Percentiles rank a stretch among this genome's conserved stretches.
phyloP scores from a whole-genome alignment of 2,797 vertebrate genomes.

The Cuniculus paca region DNA sequence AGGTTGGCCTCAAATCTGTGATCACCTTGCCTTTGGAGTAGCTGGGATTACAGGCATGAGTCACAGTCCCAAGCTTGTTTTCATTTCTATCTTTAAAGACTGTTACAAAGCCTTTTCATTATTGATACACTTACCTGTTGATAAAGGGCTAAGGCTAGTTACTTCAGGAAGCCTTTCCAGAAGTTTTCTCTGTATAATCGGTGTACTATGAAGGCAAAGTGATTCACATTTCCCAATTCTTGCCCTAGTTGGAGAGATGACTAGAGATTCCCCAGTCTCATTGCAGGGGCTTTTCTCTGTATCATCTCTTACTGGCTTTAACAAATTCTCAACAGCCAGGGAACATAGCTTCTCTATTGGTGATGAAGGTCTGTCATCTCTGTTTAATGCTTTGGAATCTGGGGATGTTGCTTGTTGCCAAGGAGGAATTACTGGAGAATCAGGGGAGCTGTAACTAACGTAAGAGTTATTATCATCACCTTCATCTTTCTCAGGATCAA shows the following conservation, averaged over 20 bases:
- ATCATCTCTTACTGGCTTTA: constrained; percentile 82
- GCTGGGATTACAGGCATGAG: too few relatives aligned
- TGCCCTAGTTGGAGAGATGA: constrained; percentile 81
- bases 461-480: constrained; percentile 86
- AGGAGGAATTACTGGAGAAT: constrained; percentile 92
- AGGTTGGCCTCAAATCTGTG: neutral
- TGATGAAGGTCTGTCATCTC: constrained; percentile 82
- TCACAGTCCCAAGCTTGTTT: neutral
- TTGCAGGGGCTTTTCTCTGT: constrained; percentile 64
- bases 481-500: constrained; percentile 81
- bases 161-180: constrained; percentile 87
- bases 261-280: constrained; percentile 82
- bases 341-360: constrained; percentile 75
- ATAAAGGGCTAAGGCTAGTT: constrained; percentile 91
- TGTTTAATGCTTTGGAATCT: constrained; percentile 85
- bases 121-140: constrained; percentile 89
- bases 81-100: constrained; percentile 18
- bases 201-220: constrained; percentile 92
- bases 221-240: constrained; percentile 87
- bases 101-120: neutral
- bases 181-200: constrained; percentile 88
- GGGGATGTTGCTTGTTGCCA: constrained; percentile 92
- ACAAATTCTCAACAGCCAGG: constrained; percentile 74
- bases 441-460: constrained; percentile 89
- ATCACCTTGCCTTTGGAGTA: neutral